Conservation (phyloP, 1,140 invertebrate genomes). For the Dinothrombium tinctorium region DNA sequence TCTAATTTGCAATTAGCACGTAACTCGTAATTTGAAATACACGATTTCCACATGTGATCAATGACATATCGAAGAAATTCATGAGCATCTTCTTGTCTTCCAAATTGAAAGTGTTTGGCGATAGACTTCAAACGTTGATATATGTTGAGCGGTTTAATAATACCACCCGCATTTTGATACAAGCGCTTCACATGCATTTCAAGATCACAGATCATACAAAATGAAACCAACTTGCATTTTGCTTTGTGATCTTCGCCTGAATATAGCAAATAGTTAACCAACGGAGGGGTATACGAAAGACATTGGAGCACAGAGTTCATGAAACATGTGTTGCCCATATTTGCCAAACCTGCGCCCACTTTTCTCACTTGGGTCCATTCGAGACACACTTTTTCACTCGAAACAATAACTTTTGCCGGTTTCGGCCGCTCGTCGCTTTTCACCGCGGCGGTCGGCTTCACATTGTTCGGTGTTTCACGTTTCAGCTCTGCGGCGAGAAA, state of each 20-base stretch:
- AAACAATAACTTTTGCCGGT: slow-evolving; percentile 2
- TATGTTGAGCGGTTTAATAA: slow-evolving; percentile 23
- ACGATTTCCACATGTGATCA: slow-evolving; percentile 77
- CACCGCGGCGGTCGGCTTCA: too few relatives aligned
- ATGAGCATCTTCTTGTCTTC: slow-evolving; percentile 87
- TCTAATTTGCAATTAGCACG: slow-evolving; percentile 32
- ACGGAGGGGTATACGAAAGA: slow-evolving; percentile 25
- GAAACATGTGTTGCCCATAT: slow-evolving; percentile 88
- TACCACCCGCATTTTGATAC: slow-evolving; percentile 18
- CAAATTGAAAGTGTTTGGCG: slow-evolving; percentile 66
- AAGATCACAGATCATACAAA: slow-evolving; percentile 26
- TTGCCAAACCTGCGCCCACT: slow-evolving; percentile 65
- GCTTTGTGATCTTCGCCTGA: slow-evolving; percentile 19
- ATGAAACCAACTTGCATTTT: slow-evolving; percentile 22
- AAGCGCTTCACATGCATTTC: slow-evolving; percentile 21
- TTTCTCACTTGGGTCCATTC: slow-evolving; percentile 10
- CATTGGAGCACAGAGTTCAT: slow-evolving; percentile 72
- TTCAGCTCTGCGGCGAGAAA: too few relatives aligned
- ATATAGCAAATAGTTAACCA: slow-evolving; percentile 22
- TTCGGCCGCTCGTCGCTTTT: too few relatives aligned
- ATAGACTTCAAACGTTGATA: slow-evolving; percentile 32
- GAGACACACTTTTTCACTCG: neutral
- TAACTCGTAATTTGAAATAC: slow-evolving; percentile 25
- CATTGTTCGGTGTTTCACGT: too few relatives aligned
- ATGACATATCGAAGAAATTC: slow-evolving; percentile 79